Evolutionary conservation across 2,888 invertebrate genomes (phyloP).

Genomic region (Rhynchonema sp.): DNA sequence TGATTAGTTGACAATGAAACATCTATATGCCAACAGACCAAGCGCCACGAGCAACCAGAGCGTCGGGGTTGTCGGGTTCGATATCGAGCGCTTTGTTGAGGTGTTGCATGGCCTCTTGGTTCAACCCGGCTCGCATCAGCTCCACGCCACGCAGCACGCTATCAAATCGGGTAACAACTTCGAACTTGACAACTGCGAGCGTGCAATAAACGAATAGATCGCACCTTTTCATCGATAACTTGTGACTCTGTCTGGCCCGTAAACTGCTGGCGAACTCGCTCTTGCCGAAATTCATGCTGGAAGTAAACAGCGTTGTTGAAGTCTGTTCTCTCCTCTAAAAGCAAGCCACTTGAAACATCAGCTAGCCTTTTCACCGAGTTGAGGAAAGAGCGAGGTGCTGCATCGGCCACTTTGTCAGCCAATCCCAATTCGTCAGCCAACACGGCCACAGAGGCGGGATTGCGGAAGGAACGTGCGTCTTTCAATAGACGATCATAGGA

Average conservation of each 20-base stretch:
- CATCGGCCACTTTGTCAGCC: no score
- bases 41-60: slow-evolving; percentile 70
- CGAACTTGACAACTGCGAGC: not conserved
- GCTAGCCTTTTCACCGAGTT: no score
- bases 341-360: no score
- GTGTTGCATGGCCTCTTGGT: slow-evolving; percentile 81
- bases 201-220: not conserved
- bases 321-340: not conserved
- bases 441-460: not conserved
- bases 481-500: no score
- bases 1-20: no score
- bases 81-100: slow-evolving; percentile 76
- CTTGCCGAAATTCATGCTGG: not conserved
- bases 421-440: not conserved
- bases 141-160: slow-evolving; percentile 3
- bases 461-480: not conserved
- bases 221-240: not conserved
- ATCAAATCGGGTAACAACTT: not conserved
- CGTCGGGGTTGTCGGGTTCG: slow-evolving; percentile 75
- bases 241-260: not conserved
- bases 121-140: slow-evolving; percentile 24
- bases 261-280: not conserved
- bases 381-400: not conserved
- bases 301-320: no score
- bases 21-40: slow-evolving; percentile 35